Evolutionary conservation across 1,140 invertebrate species (phyloP).

Genomic region (Papilio polyxenes): DNA sequence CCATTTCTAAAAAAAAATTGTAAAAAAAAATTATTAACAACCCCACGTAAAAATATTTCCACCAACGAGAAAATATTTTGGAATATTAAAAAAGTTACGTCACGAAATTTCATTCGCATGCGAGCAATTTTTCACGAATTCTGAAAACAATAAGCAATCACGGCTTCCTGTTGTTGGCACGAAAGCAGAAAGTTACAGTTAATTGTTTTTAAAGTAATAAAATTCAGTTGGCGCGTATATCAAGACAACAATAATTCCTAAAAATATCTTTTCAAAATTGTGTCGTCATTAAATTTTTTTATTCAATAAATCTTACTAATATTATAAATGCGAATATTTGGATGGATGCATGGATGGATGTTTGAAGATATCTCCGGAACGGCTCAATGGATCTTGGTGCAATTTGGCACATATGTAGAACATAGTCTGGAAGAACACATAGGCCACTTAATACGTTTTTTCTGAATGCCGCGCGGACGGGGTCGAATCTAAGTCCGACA

Average conservation of each 20-base stretch:
- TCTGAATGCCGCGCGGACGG: no score
- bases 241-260: neutral
- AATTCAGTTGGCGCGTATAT: conserved; percentile 31
- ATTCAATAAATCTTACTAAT: no score
- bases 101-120: conserved; percentile 21
- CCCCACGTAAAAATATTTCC: neutral
- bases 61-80: neutral
- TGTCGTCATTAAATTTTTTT: neutral
- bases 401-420: no score
- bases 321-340: no score
- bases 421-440: no score
- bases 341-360: no score
- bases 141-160: conserved; percentile 37
- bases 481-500: no score
- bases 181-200: conserved; percentile 35
- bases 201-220: conserved; percentile 38
- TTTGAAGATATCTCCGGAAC: no score
- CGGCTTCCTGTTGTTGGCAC: conserved; percentile 36
- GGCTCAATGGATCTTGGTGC: no score
- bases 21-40: neutral
- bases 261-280: neutral
- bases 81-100: conserved; percentile 17
- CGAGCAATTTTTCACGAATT: conserved; percentile 35
- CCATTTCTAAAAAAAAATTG: neutral
- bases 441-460: no score